Evolutionary conservation across 2,113 vertebrate species (phyloP), one percentile per base, ranked within the genome.

Genomic region (Nestor notabilis): DNA sequence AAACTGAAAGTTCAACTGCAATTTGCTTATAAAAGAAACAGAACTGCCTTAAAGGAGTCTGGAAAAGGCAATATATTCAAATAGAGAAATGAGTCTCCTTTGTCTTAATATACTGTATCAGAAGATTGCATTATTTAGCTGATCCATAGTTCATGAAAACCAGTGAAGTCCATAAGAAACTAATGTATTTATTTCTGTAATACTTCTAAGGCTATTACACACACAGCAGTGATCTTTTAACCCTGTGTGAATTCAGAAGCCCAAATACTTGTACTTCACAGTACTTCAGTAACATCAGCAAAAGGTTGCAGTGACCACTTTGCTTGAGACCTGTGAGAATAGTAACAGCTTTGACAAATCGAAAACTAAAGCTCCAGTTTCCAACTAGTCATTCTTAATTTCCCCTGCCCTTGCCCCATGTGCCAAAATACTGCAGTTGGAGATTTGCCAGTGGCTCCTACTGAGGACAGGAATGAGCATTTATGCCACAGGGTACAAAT

Each of bases 1-100:
- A 69, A 91, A 76, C 20, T 19, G 17, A 44, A 91, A 87, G 74
- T 76, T 87, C 69, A 89, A 37, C 61, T 87, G 53, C 77, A 93
- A 82, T 84, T 87, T 91, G 44, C 56, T 71, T 82, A 37, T 52
- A n/a, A 71, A 85, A 50, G 47, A 72, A 88, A 68, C 21, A 92
- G 65, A 90, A 64, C 4, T 82, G 64, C 83, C 83, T 92, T 84
- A 93, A 83, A 94, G 52, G 46, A 93, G 44, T 27, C 65, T 82
- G 61, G 69, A 56, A 93, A 90, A 82, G 44, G 47, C 86, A 86
- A 90, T 61, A 68, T 89, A 92, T 84, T 94, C 64, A 92, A 87
- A 92, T 28, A 79, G 47, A 92, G 52, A 87, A 93, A 89, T 76
- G 21, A 70, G n/a, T 16, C 52, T 90, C 41, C 41, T 97, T 79